Evolutionary conservation across 2,888 invertebrate species (phyloP).

Genomic region (Heliothis peltigera): DNA sequence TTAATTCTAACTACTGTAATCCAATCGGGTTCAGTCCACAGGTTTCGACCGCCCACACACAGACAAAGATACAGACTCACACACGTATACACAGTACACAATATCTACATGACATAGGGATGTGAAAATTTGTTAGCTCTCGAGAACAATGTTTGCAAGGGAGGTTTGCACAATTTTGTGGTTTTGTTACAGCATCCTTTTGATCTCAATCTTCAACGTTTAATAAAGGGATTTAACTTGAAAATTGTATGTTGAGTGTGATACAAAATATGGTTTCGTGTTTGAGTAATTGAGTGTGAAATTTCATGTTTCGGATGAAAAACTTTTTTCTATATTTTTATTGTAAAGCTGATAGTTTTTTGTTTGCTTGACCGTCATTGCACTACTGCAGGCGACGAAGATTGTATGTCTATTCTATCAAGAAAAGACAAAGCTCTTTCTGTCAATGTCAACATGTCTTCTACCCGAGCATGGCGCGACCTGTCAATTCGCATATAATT

Average conservation of each 20-base stretch:
- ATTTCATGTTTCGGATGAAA: not conserved
- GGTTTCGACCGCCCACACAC: constrained; percentile 8
- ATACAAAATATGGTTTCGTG: constrained; percentile 6
- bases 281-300: not conserved
- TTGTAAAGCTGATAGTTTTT: no score
- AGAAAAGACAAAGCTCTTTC: no score
- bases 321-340: no score
- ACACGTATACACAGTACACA: not conserved
- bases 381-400: no score
- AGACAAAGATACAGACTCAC: not conserved
- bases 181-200: constrained; percentile 48
- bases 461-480: no score
- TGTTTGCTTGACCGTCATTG: no score
- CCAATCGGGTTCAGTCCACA: constrained; percentile 20
- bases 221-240: constrained; percentile 37
- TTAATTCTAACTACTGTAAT: constrained; percentile 3
- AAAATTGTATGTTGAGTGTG: constrained; percentile 26
- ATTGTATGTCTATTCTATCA: no score
- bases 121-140: constrained; percentile 43
- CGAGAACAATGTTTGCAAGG: constrained; percentile 36
- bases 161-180: constrained; percentile 50
- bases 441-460: no score
- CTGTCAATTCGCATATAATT: no score
- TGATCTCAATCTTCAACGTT: constrained; percentile 46
- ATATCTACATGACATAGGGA: constrained; percentile 10